phyloP scores from a whole-genome alignment of 2,888 invertebrate genomes.

The Drosophila infuscata region DNA sequence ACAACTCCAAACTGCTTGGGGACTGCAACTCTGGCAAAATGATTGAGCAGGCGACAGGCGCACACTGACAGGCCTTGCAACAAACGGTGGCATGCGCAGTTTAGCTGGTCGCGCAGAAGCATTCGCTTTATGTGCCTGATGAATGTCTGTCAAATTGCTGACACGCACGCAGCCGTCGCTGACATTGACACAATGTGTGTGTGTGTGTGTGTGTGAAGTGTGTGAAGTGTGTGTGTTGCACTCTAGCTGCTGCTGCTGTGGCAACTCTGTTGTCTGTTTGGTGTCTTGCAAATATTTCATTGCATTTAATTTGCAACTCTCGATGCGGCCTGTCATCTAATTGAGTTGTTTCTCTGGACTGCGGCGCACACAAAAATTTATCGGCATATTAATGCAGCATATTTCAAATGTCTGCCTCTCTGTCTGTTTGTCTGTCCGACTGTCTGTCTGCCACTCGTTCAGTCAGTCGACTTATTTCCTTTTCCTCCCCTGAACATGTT shows the following conservation, averaged over 20 bases:
- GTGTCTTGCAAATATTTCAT: slow-evolving; percentile 69
- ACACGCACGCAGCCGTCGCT: slow-evolving; percentile 70
- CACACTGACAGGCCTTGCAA: slow-evolving; percentile 44
- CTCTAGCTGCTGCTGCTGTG: background rate
- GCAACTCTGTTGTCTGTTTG: slow-evolving; percentile 12
- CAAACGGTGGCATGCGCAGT: background rate
- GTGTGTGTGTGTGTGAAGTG: slow-evolving; percentile 29
- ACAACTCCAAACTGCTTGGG: slow-evolving; percentile 42
- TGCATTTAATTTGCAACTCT: slow-evolving; percentile 71
- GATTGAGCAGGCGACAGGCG: slow-evolving; percentile 76
- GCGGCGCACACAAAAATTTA: slow-evolving; percentile 58
- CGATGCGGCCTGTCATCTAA: slow-evolving; percentile 71
- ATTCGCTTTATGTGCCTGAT: slow-evolving; percentile 57
- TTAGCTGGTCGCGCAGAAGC: slow-evolving; percentile 18
- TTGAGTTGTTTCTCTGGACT: slow-evolving; percentile 79
- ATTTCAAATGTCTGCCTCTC: slow-evolving; percentile 73
- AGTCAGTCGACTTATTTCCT: slow-evolving; percentile 68
- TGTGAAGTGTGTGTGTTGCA: slow-evolving; percentile 1
- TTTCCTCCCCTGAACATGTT: slow-evolving; percentile 63
- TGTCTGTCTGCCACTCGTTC: slow-evolving; percentile 6
- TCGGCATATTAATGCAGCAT: slow-evolving; percentile 81
- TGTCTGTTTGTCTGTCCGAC: slow-evolving; percentile 20
- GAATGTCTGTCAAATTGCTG: slow-evolving; percentile 82
- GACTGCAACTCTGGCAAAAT: slow-evolving; percentile 36
- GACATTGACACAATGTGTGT: slow-evolving; percentile 77